Percentiles rank a stretch among this genome's conserved stretches.
These are phyloP conservation scores for Schlechtendalia chinensis DNA, from an alignment of 1,140 invertebrate species.

Conservation along the genomic window DNA sequence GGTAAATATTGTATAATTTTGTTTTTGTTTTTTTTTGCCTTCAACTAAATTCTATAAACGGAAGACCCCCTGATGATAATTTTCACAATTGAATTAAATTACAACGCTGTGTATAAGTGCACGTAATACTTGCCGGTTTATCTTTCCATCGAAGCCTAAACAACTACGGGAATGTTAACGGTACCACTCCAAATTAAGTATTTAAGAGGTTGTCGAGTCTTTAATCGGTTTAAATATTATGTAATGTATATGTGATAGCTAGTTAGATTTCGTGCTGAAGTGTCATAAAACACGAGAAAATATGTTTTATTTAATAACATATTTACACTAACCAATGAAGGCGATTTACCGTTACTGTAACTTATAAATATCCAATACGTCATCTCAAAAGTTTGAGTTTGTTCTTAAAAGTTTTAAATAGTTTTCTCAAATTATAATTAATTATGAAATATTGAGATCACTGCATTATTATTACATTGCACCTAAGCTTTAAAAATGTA, in stretches of 20 bases:
- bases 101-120: not conserved
- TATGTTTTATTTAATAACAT: not conserved
- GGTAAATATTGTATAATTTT: conserved; percentile 21
- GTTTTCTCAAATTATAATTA: too few species aligned
- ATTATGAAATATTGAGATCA: too few species aligned
- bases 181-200: conserved; percentile 20
- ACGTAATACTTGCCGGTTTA: not conserved
- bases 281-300: not conserved
- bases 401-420: too few species aligned
- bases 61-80: not conserved
- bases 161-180: not conserved
- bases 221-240: conserved; percentile 22
- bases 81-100: not conserved
- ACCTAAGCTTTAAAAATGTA: too few species aligned
- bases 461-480: too few species aligned
- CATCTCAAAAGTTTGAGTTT: too few species aligned
- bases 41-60: not conserved
- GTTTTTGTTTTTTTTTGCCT: too few species aligned
- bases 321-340: too few species aligned
- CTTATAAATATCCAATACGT: too few species aligned
- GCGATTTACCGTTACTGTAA: too few species aligned
- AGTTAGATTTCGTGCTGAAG: not conserved
- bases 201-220: conserved; percentile 8
- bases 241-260: conserved; percentile 27
- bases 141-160: not conserved